Evolutionary conservation across 2,888 invertebrate species (phyloP), one percentile per base, ranked within the genome.

Genomic region (Microchrysa polita): DNA sequence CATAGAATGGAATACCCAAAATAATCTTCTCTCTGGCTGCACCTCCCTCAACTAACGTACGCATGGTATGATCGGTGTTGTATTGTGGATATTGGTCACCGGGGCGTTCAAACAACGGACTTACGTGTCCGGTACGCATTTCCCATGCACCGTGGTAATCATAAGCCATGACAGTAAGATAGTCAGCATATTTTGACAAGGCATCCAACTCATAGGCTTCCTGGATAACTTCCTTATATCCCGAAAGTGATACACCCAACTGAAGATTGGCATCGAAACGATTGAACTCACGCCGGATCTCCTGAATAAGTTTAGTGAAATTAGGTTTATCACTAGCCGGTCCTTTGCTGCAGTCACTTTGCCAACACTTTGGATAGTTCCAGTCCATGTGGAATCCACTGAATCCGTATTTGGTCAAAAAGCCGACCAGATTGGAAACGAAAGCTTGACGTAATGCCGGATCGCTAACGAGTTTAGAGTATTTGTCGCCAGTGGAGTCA

Each of bases 321-420:
- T 94, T 94, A 0, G 90, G 88, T 79, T 89, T 92, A 80, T 96
- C 96, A 20, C 90, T 89, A 0, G 88, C 87, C 0, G 93, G 92
- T 0, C 95, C 95, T 79, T 91, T 92, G 57, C 90, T 90, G 81
- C 95, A 96, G 81, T 95, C 92, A 78, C 94, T 94, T 81, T 96
- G 95, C 95, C 95, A 95, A 80, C 95, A 96, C 75, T 92, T 92
- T 0, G 97, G 97, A 82, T 97, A 97, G 81, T 96, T 95, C 97
- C 97, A 97, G 80, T 97, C 97, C 23, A 97, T 82, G 79, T 96
- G 96, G 0, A 97, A 85, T 4, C 97, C 97, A 77, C 91, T 89
- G 81, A 97, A 97, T 55, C 91, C 90, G 80, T 95, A 88, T 77
- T 88, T 88, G 16, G 89, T 87, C 44, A 96, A 83, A 82, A 94